phyloP scores from a whole-genome alignment of 2,797 vertebrate species.

The Antennarius maculatus region DNA sequence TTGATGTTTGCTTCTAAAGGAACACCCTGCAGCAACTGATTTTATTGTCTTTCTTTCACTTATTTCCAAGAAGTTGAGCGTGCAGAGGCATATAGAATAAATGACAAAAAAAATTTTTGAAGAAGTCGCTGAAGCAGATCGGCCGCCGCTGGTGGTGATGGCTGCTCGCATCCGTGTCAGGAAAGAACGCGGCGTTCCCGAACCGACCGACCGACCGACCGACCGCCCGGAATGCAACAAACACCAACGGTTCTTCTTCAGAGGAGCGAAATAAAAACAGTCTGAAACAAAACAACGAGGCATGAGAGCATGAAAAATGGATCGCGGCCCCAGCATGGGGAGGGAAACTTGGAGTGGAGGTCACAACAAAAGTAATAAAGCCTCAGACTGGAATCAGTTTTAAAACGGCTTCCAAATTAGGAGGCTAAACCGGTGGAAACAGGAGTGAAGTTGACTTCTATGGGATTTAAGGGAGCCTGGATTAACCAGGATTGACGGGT shows the following conservation, averaged over 20 bases:
- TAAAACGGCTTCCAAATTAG: constrained; percentile 22
- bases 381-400: constrained; percentile 31
- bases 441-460: constrained; percentile 25
- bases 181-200: constrained; percentile 59
- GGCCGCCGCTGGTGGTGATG: constrained; percentile 25
- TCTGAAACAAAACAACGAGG: constrained; percentile 50
- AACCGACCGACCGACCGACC: constrained; percentile 5
- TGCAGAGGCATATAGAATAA: constrained; percentile 14
- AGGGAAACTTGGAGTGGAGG: constrained; percentile 42
- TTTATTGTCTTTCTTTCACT: constrained; percentile 3
- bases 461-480: constrained; percentile 31
- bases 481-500: constrained; percentile 28
- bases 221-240: constrained; percentile 50
- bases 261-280: constrained; percentile 48
- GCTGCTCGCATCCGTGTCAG: constrained; percentile 38
- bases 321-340: constrained; percentile 36
- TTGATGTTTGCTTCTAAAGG: not conserved
- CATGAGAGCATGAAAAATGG: constrained; percentile 46
- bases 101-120: constrained; percentile 32
- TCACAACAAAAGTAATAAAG: constrained; percentile 28
- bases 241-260: constrained; percentile 35
- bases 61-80: constrained; percentile 9
- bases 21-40: not conserved
- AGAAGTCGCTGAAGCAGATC: constrained; percentile 36
- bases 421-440: constrained; percentile 16